Percentiles rank a stretch among this genome's conserved stretches.
phyloP scores from a whole-genome alignment of 2,113 vertebrate species.

The Oncorhynchus masou region DNA sequence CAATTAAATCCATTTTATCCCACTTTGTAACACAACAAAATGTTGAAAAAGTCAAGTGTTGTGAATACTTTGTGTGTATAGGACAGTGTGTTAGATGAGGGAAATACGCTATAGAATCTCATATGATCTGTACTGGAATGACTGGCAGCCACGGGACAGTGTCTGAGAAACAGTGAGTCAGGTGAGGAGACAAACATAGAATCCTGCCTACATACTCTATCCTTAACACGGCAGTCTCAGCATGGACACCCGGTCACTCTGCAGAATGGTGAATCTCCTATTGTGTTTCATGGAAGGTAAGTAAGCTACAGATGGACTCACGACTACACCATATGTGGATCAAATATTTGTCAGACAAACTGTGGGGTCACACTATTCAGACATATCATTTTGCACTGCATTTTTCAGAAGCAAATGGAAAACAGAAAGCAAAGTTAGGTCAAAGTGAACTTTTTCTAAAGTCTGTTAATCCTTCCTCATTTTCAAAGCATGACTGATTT shows the following conservation, averaged over 20 bases:
- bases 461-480: not conserved
- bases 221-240: slow-evolving; percentile 2
- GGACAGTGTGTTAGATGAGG: too few species aligned
- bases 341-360: not conserved
- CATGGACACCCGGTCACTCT: slow-evolving; percentile 43
- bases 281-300: slow-evolving; percentile 49
- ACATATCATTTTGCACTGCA: not conserved
- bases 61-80: too few species aligned
- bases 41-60: too few species aligned
- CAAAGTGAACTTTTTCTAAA: not conserved
- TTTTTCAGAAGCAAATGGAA: too few species aligned
- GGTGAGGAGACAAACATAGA: not conserved
- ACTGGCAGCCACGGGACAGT: not conserved
- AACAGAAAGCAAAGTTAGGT: too few species aligned
- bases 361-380: not conserved
- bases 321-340: not conserved
- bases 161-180: slow-evolving; percentile 37
- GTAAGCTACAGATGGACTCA: slow-evolving; percentile 2
- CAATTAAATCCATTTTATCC: too few species aligned
- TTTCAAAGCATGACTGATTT: not conserved
- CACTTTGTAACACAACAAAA: too few species aligned
- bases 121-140: not conserved
- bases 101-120: too few species aligned
- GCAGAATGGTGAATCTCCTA: slow-evolving; percentile 40
- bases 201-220: not conserved